Percentiles rank a stretch among this genome's conserved stretches.
phyloP scores from a whole-genome alignment of 2,888 invertebrate species.

The Choreutis nemorana region DNA sequence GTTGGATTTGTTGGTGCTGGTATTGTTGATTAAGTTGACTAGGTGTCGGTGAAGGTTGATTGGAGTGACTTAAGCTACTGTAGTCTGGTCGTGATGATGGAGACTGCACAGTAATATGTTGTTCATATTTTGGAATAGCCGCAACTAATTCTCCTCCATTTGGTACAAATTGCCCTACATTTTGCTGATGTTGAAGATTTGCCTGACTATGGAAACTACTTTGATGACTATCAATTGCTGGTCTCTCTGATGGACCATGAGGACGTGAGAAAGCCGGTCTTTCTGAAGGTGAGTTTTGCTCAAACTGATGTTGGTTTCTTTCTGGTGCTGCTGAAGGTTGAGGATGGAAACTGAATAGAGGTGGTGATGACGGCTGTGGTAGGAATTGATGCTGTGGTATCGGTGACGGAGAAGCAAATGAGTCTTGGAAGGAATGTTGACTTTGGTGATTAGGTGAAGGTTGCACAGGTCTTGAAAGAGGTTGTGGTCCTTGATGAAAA shows the following conservation, averaged over 20 bases:
- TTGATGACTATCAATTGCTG: conserved; percentile 19
- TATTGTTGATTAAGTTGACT: conserved; percentile 16
- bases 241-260: conserved; percentile 39
- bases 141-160: conserved; percentile 78
- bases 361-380: conserved; percentile 30
- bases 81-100: conserved; percentile 31
- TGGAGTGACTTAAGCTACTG: conserved; percentile 27
- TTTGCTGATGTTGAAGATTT: conserved; percentile 45
- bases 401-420: conserved; percentile 23
- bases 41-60: conserved; percentile 19
- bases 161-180: conserved; percentile 58
- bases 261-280: conserved; percentile 26
- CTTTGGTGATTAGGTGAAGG: conserved; percentile 24
- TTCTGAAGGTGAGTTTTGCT: conserved; percentile 31
- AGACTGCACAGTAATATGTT: conserved; percentile 72
- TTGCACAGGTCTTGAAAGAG: conserved; percentile 31
- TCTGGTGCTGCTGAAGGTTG: conserved; percentile 41
- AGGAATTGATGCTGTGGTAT: conserved; percentile 12
- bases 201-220: conserved; percentile 29
- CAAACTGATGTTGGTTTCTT: conserved; percentile 25
- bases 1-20: conserved; percentile 7
- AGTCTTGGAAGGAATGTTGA: conserved; percentile 32
- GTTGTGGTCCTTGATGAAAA: conserved; percentile 51
- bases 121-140: conserved; percentile 81
- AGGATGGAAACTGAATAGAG: conserved; percentile 43